A percentile compares a stretch with the other conserved stretches of the same genome.
phyloP scores from a whole-genome alignment of 1,140 invertebrate genomes.

The Physella acuta region DNA sequence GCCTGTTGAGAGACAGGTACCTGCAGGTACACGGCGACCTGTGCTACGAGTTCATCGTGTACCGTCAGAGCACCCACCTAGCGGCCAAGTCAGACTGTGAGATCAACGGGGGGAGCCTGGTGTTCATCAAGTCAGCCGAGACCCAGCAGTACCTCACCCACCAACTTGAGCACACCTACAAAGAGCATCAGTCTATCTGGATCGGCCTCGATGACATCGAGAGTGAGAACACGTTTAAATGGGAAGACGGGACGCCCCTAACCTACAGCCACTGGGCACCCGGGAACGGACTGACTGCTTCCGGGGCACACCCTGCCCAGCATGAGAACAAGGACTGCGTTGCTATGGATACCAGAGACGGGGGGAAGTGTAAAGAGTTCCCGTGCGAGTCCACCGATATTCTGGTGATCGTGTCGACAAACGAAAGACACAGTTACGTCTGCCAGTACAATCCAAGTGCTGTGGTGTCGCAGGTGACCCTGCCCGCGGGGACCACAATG shows the following conservation, averaged over 20 bases:
- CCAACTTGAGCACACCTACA: background rate
- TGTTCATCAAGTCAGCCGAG: background rate
- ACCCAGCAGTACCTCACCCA: background rate
- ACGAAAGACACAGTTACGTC: background rate
- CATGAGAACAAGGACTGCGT: background rate
- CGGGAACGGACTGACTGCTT: background rate
- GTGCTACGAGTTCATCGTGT: background rate
- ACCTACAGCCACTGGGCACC: conserved; percentile 1
- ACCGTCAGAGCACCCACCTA: background rate
- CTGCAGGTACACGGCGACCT: background rate
- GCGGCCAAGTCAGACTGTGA: background rate
- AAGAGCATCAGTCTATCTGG: background rate
- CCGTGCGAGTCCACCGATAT: background rate
- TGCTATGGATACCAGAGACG: background rate
- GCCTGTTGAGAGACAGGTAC: background rate
- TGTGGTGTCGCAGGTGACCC: background rate
- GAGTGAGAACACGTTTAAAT: background rate
- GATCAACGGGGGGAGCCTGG: background rate
- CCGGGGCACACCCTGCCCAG: too few relatives aligned
- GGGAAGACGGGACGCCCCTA: background rate
- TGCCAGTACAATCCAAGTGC: background rate
- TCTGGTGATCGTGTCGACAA: background rate
- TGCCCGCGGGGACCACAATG: too few relatives aligned
- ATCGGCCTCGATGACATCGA: background rate
- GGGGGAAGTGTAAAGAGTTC: background rate